Evolutionary conservation across 2,113 vertebrate genomes (phyloP).

Genomic region (Gymnogyps californianus): DNA sequence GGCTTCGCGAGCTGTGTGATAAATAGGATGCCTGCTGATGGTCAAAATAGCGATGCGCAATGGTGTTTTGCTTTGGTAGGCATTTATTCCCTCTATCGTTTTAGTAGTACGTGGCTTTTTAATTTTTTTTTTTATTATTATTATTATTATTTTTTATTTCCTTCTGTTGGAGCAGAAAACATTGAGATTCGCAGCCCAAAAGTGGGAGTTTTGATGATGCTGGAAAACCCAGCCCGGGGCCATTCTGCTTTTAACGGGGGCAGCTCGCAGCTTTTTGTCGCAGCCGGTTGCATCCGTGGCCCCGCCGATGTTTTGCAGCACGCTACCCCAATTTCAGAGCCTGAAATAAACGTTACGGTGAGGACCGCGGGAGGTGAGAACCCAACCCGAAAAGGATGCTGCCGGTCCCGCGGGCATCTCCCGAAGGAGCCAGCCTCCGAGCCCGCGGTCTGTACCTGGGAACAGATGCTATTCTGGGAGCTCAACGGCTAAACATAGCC

Average conservation of each 20-base stretch:
- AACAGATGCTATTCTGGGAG: neutral
- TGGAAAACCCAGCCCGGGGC: neutral
- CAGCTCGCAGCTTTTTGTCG: neutral
- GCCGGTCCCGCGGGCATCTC: neutral
- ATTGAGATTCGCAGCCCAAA: neutral
- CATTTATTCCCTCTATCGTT: neutral
- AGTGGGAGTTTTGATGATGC: neutral
- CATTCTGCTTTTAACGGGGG: too few species aligned
- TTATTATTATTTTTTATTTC: too few species aligned
- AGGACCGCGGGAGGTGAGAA: neutral
- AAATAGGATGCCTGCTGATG: too few species aligned
- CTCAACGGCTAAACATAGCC: neutral
- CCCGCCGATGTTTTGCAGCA: rapidly evolving
- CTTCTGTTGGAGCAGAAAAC: neutral
- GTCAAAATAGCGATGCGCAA: too few species aligned
- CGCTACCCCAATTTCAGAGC: rapidly evolving
- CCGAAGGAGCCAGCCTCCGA: neutral
- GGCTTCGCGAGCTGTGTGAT: rapidly evolving
- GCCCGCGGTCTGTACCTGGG: neutral
- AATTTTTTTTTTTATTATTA: neutral
- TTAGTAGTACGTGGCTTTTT: neutral
- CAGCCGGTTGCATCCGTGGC: neutral
- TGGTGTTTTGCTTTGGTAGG: neutral
- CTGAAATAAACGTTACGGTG: neutral
- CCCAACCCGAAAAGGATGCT: neutral